Evolutionary conservation across 2,113 vertebrate genomes (phyloP).

Genomic region (Phyllostomus discolor): DNA sequence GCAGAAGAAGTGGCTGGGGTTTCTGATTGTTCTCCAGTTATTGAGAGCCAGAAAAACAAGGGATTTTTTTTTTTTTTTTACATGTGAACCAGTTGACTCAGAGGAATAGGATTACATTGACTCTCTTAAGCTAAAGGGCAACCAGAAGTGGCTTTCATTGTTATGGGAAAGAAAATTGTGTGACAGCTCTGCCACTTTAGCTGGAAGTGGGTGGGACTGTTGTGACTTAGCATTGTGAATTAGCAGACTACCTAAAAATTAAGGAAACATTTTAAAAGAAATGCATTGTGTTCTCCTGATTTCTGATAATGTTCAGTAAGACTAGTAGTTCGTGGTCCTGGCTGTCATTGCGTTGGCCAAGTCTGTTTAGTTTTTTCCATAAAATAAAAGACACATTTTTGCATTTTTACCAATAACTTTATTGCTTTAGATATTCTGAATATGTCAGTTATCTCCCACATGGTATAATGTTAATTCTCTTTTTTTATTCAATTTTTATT

Average conservation of each 20-base stretch:
- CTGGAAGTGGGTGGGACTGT: background rate
- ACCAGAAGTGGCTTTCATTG: background rate
- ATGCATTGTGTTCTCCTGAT: background rate
- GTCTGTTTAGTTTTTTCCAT: too few relatives aligned
- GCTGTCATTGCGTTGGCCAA: background rate
- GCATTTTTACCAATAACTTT: too few relatives aligned
- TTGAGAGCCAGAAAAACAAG: background rate
- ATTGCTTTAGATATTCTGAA: too few relatives aligned
- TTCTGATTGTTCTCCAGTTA: background rate
- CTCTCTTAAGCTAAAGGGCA: background rate
- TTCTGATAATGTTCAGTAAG: background rate
- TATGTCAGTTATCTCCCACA: too few relatives aligned
- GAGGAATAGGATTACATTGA: background rate
- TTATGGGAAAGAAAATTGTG: background rate
- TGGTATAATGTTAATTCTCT: too few relatives aligned
- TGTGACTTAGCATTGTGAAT: background rate
- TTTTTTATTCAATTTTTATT: too few relatives aligned
- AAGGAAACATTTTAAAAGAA: background rate
- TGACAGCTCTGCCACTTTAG: background rate
- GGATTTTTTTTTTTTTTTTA: background rate
- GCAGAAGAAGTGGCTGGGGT: background rate
- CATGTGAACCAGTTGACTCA: background rate
- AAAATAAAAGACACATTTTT: too few relatives aligned
- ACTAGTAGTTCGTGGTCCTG: background rate
- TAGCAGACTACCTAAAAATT: background rate